These are phyloP conservation scores for Podilymbus podiceps DNA, from an alignment of 2,113 vertebrate species.

Conservation along the genomic window DNA sequence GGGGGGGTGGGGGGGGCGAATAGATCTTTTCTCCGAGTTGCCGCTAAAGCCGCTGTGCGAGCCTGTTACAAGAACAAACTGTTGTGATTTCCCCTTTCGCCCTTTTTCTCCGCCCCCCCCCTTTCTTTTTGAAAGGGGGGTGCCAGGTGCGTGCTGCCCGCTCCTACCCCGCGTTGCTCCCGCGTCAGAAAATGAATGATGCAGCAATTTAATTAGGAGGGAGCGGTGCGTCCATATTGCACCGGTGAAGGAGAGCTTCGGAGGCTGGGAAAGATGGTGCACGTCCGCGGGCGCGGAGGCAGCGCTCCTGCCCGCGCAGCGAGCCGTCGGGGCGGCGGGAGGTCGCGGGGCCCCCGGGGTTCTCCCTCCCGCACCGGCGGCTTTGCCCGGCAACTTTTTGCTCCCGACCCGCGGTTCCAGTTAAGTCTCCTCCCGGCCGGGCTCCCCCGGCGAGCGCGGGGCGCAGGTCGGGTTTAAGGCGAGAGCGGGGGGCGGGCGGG, in stretches of 20 bases:
- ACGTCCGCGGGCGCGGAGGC: not conserved
- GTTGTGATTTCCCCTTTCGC: not conserved
- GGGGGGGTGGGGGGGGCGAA: not conserved
- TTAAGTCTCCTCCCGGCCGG: not conserved
- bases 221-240: conserved; percentile 25
- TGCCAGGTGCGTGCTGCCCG: not conserved
- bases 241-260: not conserved
- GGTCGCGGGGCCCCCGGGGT: not conserved
- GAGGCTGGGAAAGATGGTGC: not conserved
- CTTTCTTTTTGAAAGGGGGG: not conserved
- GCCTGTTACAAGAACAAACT: not conserved
- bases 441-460: not conserved
- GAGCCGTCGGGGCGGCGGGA: not conserved
- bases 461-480: not conserved
- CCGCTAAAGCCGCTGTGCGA: not conserved
- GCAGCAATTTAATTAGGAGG: conserved; percentile 36
- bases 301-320: not conserved
- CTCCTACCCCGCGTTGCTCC: not conserved
- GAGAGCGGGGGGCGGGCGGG: not conserved
- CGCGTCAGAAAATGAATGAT: conserved; percentile 40
- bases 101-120: not conserved
- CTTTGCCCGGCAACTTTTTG: not conserved
- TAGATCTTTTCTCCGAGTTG: not conserved
- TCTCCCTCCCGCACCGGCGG: not conserved
- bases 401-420: not conserved